A percentile compares a stretch with the other conserved stretches of the same genome.
Evolutionary conservation across 1,140 invertebrate species (phyloP).

Genomic region (Sycophaga agraensis): DNA sequence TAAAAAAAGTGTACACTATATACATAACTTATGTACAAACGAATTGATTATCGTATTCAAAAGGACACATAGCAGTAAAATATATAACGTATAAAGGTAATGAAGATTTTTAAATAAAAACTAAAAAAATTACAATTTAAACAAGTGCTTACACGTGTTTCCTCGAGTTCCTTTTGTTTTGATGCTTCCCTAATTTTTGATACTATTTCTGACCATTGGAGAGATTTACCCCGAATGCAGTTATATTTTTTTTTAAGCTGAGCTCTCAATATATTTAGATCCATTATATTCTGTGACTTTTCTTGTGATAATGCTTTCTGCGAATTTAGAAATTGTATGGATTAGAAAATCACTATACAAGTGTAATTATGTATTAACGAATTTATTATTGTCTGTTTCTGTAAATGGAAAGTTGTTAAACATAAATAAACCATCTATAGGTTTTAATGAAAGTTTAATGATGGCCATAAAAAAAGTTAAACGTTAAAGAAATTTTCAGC

Average conservation of each 20-base stretch:
- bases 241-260: slow-evolving; percentile 44
- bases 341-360: neutral
- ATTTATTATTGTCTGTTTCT: no score
- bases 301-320: slow-evolving; percentile 47
- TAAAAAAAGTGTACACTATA: no score
- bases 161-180: slow-evolving; percentile 42
- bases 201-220: slow-evolving; percentile 49
- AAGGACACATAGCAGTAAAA: no score
- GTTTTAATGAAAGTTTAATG: no score
- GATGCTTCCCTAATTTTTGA: slow-evolving; percentile 42
- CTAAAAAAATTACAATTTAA: neutral
- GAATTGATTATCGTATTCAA: no score
- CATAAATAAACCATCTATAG: no score
- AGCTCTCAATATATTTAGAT: slow-evolving; percentile 47
- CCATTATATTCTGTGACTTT: slow-evolving; percentile 45
- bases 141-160: slow-evolving; percentile 34
- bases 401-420: no score
- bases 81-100: no score
- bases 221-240: slow-evolving; percentile 35
- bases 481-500: no score
- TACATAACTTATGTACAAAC: no score
- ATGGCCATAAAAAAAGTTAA: no score
- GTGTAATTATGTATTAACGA: no score
- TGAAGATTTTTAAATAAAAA: neutral
- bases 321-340: neutral